A percentile compares a stretch with the other conserved stretches of the same genome.
phyloP scores from a whole-genome alignment of 2,888 invertebrate species.

The Ectropis crepuscularia region DNA sequence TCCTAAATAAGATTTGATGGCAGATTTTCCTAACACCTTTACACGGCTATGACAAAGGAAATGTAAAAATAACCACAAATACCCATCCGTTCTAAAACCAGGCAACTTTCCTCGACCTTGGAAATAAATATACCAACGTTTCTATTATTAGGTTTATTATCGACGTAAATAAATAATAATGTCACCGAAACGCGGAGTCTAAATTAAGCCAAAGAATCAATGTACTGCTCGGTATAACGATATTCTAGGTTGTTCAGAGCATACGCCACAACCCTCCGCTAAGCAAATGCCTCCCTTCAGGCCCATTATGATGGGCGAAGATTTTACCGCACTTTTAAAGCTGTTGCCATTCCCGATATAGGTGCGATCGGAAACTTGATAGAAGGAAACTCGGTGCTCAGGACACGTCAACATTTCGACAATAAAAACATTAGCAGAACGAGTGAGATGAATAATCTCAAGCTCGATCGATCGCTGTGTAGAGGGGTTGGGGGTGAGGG shows the following conservation, averaged over 20 bases:
- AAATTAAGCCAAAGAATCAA: constrained; percentile 39
- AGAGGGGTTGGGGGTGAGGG: constrained; percentile 57
- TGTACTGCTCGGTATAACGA: constrained; percentile 20
- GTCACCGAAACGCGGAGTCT: constrained; percentile 25
- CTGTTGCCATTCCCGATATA: constrained; percentile 3
- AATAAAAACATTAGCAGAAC: constrained; percentile 54
- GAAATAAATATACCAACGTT: constrained; percentile 12
- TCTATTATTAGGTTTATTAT: constrained; percentile 32
- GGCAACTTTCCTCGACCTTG: constrained; percentile 11
- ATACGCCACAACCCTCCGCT: constrained; percentile 12
- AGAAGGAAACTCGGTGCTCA: constrained; percentile 16
- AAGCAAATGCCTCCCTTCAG: constrained; percentile 21
- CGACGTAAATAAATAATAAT: constrained; percentile 24
- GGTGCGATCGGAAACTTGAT: background rate
- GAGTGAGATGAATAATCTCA: constrained; percentile 81
- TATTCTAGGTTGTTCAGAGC: constrained; percentile 16
- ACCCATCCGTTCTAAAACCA: background rate
- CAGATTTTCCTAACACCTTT: no score
- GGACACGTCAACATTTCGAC: constrained; percentile 33
- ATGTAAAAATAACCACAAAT: constrained; percentile 1
- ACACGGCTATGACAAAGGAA: constrained; percentile 11
- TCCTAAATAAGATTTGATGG: no score
- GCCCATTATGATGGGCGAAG: constrained; percentile 3
- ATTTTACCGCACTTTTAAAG: constrained; percentile 16
- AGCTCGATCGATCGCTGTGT: constrained; percentile 76